Conservation (phyloP, 2,888 invertebrate genomes). For the Cerceris ruficornis region DNA sequence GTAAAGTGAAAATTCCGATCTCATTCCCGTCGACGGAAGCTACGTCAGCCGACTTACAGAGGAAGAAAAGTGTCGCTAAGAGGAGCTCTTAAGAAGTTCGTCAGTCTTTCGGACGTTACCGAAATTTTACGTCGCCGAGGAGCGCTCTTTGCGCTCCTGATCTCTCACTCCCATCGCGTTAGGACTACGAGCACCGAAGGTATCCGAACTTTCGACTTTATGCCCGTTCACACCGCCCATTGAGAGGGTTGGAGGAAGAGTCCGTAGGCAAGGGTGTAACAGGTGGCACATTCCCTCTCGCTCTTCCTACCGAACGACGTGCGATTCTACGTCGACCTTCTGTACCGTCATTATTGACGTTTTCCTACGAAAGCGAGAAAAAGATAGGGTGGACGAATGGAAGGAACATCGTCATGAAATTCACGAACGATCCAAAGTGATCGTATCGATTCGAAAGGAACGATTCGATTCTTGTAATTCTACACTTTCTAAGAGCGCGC, state of each 20-base stretch:
- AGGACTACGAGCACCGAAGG: constrained; percentile 56
- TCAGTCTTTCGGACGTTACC: background rate
- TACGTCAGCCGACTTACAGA: background rate
- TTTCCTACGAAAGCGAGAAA: constrained; percentile 37
- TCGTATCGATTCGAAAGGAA: constrained; percentile 6
- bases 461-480: too few relatives aligned
- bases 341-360: constrained; percentile 72
- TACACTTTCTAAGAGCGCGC: constrained; percentile 16
- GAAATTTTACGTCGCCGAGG: constrained; percentile 10
- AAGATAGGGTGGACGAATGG: background rate
- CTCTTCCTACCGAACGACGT: constrained; percentile 59
- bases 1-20: too few relatives aligned
- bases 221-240: constrained; percentile 56
- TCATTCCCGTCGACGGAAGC: too few relatives aligned
- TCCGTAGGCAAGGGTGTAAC: constrained; percentile 68
- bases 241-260: constrained; percentile 45
- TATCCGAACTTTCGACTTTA: constrained; percentile 68
- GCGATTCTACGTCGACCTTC: constrained; percentile 61
- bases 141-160: constrained; percentile 40
- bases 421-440: constrained; percentile 46
- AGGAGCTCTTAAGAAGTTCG: background rate
- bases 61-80: background rate
- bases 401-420: background rate
- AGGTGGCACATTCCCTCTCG: constrained; percentile 72
- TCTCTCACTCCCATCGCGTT: constrained; percentile 45